phyloP scores from a whole-genome alignment of 2,888 invertebrate species.

The Drosophila formosana region DNA sequence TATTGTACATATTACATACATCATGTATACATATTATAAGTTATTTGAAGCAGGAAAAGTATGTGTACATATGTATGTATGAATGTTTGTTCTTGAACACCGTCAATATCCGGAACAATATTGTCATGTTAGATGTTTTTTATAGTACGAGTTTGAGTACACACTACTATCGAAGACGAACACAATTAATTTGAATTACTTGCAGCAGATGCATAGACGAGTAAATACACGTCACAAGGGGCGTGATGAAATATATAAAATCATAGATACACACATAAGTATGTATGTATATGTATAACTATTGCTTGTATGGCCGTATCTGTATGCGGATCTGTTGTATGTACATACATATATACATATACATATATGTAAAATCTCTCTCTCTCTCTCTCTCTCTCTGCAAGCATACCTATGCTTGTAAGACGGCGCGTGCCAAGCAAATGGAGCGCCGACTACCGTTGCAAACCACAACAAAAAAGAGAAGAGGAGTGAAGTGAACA shows the following conservation, averaged over 20 bases:
- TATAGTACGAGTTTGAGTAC: no score
- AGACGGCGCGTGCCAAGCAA: slow-evolving; percentile 71
- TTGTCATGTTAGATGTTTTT: no score
- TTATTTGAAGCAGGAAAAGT: no score
- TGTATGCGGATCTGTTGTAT: not conserved
- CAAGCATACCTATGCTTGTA: slow-evolving; percentile 24
- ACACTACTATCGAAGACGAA: not conserved
- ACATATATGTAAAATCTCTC: not conserved
- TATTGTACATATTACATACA: no score
- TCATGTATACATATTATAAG: no score
- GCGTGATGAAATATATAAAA: not conserved
- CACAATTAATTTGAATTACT: no score
- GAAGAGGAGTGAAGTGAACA: slow-evolving; percentile 2
- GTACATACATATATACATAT: no score
- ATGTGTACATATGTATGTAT: no score
- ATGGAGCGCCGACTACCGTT: slow-evolving; percentile 57
- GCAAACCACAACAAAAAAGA: slow-evolving; percentile 39
- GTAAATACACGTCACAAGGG: not conserved
- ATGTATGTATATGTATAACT: not conserved
- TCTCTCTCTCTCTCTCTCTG: slow-evolving; percentile 2
- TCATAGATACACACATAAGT: not conserved
- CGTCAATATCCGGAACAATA: not conserved
- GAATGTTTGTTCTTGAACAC: no score
- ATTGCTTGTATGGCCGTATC: not conserved
- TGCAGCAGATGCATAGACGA: not conserved